Base-by-base conservation (phyloP, 2,113 vertebrate genomes). In the Nycticorax nycticorax region DNA sequence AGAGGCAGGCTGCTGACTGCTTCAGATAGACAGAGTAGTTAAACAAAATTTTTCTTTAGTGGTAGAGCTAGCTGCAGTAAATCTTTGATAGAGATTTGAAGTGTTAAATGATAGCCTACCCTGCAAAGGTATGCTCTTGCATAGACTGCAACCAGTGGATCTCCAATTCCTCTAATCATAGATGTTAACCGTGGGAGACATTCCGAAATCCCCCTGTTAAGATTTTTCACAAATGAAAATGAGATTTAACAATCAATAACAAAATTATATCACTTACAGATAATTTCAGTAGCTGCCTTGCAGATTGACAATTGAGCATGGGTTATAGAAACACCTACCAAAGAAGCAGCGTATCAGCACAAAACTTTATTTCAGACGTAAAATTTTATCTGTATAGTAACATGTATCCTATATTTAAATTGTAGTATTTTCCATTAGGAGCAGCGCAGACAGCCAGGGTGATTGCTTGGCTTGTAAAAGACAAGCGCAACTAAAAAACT, bases 121-220 rank as follows among this genome's bases (percentile, higher is more conserved):
- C 99, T 98, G 98, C 99, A 99, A 76, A 99, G 99, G 93, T 99
- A 99, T 6, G 99, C 99, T 91, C 99, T 98, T 53, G 99, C 98
- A 8, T 99, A 99, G n/a, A 99, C 99, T 6, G 99, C 99, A 91
- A 99, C 99, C 89, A 99, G 97, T 1, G 99, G 99, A 78, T 99
- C 99, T 89, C 99, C 99, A 4, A 99, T 99, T 39, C 99, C 99
- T 96, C 99, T 98, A 67, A 99, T 98, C 99, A 99, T 99, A 7
- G 98, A 98, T 0, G 99, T 99, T 82, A 99, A 83, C 8, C 99
- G 98, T 1, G 99, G 99, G 10, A 99, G 99, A 37, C 99, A 99
- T 79, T 99, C 99, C 1, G 98, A 99, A 93, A 99, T 99, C 14
- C 99, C 99, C 28, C 99, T 99, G 98, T 78, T 7, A 33, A 75